These are phyloP conservation scores for Myotis vivesi DNA, from an alignment of 2,797 vertebrate genomes.

Conservation along the genomic window DNA sequence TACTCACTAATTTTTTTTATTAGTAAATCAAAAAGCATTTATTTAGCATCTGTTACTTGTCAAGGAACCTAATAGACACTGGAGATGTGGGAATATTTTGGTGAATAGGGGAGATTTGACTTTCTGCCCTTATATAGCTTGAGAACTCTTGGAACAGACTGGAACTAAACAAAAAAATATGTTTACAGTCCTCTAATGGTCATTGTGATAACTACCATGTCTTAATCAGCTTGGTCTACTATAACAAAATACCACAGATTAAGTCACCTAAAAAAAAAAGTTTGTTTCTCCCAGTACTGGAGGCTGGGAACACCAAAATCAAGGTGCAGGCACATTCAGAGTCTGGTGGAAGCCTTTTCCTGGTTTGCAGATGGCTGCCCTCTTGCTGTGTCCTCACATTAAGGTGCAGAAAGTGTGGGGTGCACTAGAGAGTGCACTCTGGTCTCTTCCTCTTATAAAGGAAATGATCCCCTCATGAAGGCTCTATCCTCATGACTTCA, in stretches of 20 bases:
- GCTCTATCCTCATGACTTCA: neutral
- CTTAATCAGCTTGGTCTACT: neutral
- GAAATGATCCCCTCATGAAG: neutral
- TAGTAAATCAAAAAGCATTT: neutral
- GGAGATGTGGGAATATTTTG: neutral
- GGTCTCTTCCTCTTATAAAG: neutral
- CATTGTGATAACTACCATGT: neutral
- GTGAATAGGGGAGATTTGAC: neutral
- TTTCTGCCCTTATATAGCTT: neutral
- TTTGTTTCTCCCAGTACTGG: neutral
- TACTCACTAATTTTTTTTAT: neutral
- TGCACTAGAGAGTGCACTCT: neutral
- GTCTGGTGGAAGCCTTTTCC: neutral
- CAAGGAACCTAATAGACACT: neutral
- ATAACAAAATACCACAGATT: neutral
- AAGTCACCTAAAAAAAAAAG: neutral
- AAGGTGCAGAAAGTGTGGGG: fast-evolving
- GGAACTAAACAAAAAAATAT: neutral
- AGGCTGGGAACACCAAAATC: neutral
- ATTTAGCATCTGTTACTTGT: neutral
- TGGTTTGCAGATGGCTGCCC: neutral
- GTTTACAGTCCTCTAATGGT: neutral
- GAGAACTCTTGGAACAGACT: neutral
- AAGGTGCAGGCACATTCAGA: neutral
- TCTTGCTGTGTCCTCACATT: neutral